Evolutionary conservation across 2,888 invertebrate genomes (phyloP).

Genomic region (Oscheius sp.): DNA sequence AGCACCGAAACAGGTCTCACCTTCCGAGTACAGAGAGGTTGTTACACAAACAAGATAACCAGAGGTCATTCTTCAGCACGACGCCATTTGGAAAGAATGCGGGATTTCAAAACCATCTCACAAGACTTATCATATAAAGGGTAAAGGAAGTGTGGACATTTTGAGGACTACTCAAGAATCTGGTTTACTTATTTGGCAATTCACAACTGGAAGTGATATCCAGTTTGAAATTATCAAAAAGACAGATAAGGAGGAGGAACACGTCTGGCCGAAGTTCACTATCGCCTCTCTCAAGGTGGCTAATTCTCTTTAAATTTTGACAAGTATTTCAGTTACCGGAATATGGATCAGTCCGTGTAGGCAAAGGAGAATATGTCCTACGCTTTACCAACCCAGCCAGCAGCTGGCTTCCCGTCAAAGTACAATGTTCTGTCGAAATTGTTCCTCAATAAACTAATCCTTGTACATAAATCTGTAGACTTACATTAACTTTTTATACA

Average conservation of each 20-base stretch:
- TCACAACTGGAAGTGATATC: constrained; percentile 65
- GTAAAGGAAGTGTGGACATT: constrained; percentile 25
- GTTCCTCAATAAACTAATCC: constrained; percentile 18
- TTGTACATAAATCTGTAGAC: background rate
- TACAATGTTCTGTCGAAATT: constrained; percentile 42
- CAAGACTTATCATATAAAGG: constrained; percentile 30
- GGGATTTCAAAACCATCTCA: constrained; percentile 44
- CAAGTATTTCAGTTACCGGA: constrained; percentile 58
- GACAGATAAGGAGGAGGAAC: constrained; percentile 46
- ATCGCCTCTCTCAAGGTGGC: constrained; percentile 60
- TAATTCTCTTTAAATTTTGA: background rate
- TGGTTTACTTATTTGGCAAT: constrained; percentile 64
- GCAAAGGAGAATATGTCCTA: constrained; percentile 59
- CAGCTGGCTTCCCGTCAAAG: constrained; percentile 64
- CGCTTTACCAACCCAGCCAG: constrained; percentile 62
- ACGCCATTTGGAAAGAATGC: constrained; percentile 47
- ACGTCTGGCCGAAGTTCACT: constrained; percentile 66
- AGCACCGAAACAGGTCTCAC: constrained; percentile 24
- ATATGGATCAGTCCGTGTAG: constrained; percentile 52
- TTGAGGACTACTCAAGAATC: constrained; percentile 49
- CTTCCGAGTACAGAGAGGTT: constrained; percentile 34
- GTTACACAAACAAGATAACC: background rate
- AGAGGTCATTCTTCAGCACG: constrained; percentile 31
- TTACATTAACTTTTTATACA: too few relatives aligned
- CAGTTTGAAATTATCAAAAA: constrained; percentile 63